Base-by-base conservation (phyloP, 2,797 vertebrate species). In the Bradypodion pumilum region DNA sequence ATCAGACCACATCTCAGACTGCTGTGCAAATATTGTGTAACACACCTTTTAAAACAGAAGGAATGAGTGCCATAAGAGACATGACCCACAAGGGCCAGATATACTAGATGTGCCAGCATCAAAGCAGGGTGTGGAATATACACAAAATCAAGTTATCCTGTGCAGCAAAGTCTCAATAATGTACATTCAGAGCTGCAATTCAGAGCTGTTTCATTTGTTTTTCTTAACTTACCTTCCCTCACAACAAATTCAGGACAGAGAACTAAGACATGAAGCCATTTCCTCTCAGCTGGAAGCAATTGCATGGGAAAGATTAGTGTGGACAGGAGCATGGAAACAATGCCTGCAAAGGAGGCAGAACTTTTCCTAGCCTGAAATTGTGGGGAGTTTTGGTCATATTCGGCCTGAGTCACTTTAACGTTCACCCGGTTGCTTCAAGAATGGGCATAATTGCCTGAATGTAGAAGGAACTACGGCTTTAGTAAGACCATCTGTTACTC, bases 1-100 rank as follows among this genome's bases (percentile, higher is more conserved):
- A 77, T 44, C 66, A 69, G 15, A 70, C 65, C 29, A 69, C 4
- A 4, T 23, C 46, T 42, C 74, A 60, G 74, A 83, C 40, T 2
- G 37, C 46, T 69, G 49, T 32, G 40, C 44, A 69, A 83, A 77
- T 83, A 83, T 83, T 78, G 52, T 37, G 59, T 29, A 21, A 23
- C 52, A 84, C 32, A 73, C 40, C 59, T 78, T 21, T 73, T 78
- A 73, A 73, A 27, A 6, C 68, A 78, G 27, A 73, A 63, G 23
- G n/a, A 40, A 37, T 63, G 40, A 46, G 29, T 56, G 15, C 52
- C 52, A 21, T 56, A 19, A 21, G 52, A 46, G 29, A n/a, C 16
- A 13, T 16, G 44, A n/a, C 44, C 5, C 1, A n/a, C 29, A 29
- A 49, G 7, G 42, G 16, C 27, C n/a, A 21, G 29, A 74, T 46